These are phyloP conservation scores for Tribolium freemani DNA, from an alignment of 2,888 invertebrate species.

Conservation along the genomic window DNA sequence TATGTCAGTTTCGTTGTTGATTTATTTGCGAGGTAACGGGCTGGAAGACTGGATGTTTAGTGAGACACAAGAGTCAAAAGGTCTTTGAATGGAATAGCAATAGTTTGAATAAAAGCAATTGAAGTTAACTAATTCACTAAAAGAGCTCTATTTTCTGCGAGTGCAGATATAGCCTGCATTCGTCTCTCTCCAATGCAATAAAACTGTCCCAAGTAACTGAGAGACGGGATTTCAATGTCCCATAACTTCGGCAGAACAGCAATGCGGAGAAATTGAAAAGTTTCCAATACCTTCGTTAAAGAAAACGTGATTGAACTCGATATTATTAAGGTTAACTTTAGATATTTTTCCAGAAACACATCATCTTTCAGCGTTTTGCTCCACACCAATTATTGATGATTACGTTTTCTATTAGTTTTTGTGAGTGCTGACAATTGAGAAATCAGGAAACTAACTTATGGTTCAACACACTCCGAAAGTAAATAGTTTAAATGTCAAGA, in stretches of 20 bases:
- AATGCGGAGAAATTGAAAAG: conserved; percentile 56
- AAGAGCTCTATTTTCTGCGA: conserved; percentile 41
- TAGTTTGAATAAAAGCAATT: conserved; percentile 44
- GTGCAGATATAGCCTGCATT: conserved; percentile 39
- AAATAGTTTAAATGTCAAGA: not conserved
- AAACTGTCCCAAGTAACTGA: conserved; percentile 47
- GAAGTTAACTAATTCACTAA: conserved; percentile 43
- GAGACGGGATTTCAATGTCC: conserved; percentile 53
- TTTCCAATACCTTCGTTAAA: conserved; percentile 53
- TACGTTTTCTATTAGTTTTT: conserved; percentile 11
- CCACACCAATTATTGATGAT: conserved; percentile 29
- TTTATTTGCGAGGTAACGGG: conserved; percentile 2
- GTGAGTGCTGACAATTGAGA: conserved; percentile 13
- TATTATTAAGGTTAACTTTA: conserved; percentile 39
- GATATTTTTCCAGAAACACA: conserved; percentile 24
- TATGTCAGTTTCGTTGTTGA: conserved; percentile 5
- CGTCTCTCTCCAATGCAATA: conserved; percentile 46
- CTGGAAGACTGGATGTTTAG: conserved; percentile 10
- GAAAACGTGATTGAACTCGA: conserved; percentile 44
- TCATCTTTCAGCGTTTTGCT: conserved; percentile 10
- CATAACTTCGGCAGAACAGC: conserved; percentile 53
- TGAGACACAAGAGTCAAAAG: conserved; percentile 13
- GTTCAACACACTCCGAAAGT: not conserved
- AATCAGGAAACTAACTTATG: conserved; percentile 1
- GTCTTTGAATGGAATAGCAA: conserved; percentile 38